Conservation (phyloP, 2,113 vertebrate species). For the Dromas ardeola region DNA sequence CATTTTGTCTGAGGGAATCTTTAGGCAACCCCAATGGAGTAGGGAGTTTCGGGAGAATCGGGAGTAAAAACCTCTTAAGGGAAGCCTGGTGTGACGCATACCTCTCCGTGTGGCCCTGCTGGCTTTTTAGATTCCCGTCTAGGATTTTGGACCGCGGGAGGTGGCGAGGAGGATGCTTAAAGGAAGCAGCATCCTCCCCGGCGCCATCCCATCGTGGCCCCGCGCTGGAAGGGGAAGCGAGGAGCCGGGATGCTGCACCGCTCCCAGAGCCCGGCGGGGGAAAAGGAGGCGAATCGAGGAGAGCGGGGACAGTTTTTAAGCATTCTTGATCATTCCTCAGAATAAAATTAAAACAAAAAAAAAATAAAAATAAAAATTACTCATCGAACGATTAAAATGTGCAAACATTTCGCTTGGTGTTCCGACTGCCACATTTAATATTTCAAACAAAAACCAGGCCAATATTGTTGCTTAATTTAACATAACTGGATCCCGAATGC, state of each 20-base stretch:
- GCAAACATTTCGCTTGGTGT: constrained; percentile 55
- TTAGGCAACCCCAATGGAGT: neutral
- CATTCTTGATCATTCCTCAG: neutral
- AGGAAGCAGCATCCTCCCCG: neutral
- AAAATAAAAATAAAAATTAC: neutral
- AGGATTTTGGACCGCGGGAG: neutral
- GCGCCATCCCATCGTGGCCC: neutral
- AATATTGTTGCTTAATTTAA: constrained; percentile 67
- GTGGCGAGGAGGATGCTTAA: constrained; percentile 50
- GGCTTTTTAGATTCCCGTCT: neutral
- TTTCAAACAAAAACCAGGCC: constrained; percentile 57
- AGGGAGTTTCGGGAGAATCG: neutral
- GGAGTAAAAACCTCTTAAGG: neutral
- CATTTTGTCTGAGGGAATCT: neutral
- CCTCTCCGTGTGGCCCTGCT: neutral
- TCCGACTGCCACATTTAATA: constrained; percentile 59
- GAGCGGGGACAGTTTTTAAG: neutral
- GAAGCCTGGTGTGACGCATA: neutral
- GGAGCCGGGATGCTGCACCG: neutral
- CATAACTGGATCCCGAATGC: constrained; percentile 33
- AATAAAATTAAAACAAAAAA: neutral
- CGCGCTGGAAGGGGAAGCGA: neutral
- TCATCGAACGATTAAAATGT: constrained; percentile 38
- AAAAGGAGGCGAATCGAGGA: neutral
- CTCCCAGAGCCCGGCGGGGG: neutral